Evolutionary conservation across 1,140 invertebrate genomes (phyloP).

Genomic region (Drosophila lacteicornis): DNA sequence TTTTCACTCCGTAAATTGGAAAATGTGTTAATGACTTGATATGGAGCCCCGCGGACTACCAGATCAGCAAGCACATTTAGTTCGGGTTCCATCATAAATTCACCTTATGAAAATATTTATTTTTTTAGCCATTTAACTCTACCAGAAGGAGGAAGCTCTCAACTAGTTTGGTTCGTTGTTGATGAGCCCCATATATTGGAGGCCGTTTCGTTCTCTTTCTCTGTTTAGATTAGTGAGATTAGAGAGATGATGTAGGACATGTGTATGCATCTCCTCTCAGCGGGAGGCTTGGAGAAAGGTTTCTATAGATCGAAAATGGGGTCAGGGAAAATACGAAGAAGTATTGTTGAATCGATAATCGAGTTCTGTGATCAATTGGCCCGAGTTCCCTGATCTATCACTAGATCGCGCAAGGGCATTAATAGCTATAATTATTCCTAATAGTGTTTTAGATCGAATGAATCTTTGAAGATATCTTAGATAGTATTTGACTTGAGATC

Average conservation of each 20-base stretch:
- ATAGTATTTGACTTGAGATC: not conserved
- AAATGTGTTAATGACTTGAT: conserved; percentile 62
- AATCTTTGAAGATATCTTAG: not conserved
- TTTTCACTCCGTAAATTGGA: conserved; percentile 35
- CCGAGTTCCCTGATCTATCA: conserved; percentile 8
- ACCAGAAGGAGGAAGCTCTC: conserved; percentile 25
- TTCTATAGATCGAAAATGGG: conserved; percentile 8
- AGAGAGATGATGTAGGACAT: conserved; percentile 36
- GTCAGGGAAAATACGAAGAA: conserved; percentile 24
- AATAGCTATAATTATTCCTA: conserved; percentile 1
- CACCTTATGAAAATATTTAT: conserved; percentile 37
- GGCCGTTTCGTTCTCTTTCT: conserved; percentile 5
- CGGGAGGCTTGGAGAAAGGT: conserved; percentile 48
- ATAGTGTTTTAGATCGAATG: not conserved
- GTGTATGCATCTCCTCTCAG: conserved; percentile 22
- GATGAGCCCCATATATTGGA: conserved; percentile 25
- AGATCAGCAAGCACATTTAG: conserved; percentile 54
- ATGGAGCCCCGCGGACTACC: conserved; percentile 23
- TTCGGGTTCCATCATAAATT: conserved; percentile 26
- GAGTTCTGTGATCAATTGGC: conserved; percentile 21
- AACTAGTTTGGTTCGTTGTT: conserved; percentile 2
- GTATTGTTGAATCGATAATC: conserved; percentile 12
- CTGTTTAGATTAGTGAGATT: conserved; percentile 11
- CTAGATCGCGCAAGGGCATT: not conserved
- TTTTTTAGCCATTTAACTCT: conserved; percentile 2